Evolutionary conservation across 2,113 vertebrate species (phyloP).

Genomic region (Tapirus terrestris): DNA sequence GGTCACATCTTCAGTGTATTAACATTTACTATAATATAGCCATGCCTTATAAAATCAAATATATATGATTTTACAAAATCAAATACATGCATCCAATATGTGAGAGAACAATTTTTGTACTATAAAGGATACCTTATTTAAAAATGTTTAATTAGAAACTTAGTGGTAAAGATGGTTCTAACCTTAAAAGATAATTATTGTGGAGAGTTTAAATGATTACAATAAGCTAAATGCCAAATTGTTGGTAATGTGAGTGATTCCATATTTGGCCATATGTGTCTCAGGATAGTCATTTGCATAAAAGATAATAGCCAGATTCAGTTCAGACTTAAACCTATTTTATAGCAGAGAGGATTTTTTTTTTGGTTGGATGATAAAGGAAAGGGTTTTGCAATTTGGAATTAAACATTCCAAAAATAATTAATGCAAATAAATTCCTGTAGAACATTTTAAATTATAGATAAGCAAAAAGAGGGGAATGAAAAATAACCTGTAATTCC

Average conservation of each 20-base stretch:
- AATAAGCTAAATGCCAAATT: conserved; percentile 82
- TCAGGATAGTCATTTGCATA: conserved; percentile 82
- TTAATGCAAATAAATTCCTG: not conserved
- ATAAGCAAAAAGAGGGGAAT: not conserved
- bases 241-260: conserved; percentile 79
- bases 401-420: not conserved
- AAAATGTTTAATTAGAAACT: conserved; percentile 84
- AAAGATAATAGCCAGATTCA: conserved; percentile 79
- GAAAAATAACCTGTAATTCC: not conserved
- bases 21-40: not conserved
- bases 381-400: not conserved
- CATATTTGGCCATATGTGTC: conserved; percentile 71
- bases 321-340: conserved; percentile 72
- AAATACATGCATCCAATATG: not conserved
- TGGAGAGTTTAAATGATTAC: conserved; percentile 83
- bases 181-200: conserved; percentile 83
- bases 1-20: not conserved
- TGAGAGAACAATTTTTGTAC: not conserved
- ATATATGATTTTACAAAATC: not conserved
- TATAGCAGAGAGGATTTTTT: conserved; percentile 73
- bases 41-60: not conserved
- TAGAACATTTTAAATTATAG: not conserved
- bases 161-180: conserved; percentile 82
- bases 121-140: conserved; percentile 60
- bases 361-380: not conserved